Percentiles rank a stretch among this genome's conserved stretches.
These are phyloP conservation scores for Gandaritis pyraliata DNA, from an alignment of 2,888 invertebrate genomes.

Conservation along the genomic window DNA sequence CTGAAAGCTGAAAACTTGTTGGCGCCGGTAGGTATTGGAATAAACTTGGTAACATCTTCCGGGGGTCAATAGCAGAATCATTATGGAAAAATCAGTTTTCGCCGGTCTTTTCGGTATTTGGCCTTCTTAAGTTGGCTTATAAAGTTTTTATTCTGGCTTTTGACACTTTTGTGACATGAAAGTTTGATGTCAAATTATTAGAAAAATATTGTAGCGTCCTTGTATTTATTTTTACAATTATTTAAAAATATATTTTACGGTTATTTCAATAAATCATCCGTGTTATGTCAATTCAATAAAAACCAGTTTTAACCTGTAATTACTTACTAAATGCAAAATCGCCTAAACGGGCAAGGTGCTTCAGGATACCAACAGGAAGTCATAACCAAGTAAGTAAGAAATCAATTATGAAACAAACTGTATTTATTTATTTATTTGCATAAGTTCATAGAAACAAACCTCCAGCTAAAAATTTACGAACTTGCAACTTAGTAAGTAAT, in stretches of 20 bases:
- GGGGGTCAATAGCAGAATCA: no score
- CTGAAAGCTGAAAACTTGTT: no score
- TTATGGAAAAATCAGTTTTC: no score
- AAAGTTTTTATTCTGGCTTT: constrained; percentile 6
- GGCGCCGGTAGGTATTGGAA: no score
- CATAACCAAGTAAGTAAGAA: constrained; percentile 15
- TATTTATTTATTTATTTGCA: no score
- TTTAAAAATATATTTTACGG: constrained; percentile 9
- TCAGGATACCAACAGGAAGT: not conserved
- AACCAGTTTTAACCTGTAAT: not conserved
- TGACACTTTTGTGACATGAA: not conserved
- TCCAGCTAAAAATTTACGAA: no score
- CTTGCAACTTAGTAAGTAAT: no score
- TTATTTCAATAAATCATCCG: constrained; percentile 12
- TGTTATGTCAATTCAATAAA: constrained; percentile 10
- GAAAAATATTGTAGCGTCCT: constrained; percentile 5
- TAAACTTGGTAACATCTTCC: no score
- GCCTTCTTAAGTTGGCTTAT: not conserved
- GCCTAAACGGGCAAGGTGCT: constrained; percentile 2
- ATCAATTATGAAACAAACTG: no score
- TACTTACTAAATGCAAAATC: constrained; percentile 11
- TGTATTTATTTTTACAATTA: constrained; percentile 14
- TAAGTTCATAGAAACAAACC: no score
- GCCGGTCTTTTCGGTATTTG: no score
- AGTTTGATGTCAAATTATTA: not conserved